Percentiles rank a stretch among this genome's conserved stretches.
Evolutionary conservation across 2,888 invertebrate genomes (phyloP).

Genomic region (Capitulum mitella): DNA sequence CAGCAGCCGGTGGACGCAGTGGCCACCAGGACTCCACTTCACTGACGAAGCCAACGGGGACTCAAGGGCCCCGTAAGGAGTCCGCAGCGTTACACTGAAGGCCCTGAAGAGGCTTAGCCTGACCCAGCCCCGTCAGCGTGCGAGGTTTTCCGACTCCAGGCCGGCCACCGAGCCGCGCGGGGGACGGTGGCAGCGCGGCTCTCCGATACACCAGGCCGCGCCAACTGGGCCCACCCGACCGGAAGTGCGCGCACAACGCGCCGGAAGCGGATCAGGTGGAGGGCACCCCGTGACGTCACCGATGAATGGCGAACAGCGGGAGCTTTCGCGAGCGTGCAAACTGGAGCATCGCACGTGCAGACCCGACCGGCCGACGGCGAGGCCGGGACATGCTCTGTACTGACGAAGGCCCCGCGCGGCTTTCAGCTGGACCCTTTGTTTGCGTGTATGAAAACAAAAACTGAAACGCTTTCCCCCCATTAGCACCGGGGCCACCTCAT

Average conservation of each 20-base stretch:
- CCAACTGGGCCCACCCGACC: background rate
- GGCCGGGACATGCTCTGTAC: background rate
- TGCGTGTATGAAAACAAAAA: background rate
- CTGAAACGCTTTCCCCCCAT: conserved; percentile 2
- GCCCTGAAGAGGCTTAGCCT: too few species aligned
- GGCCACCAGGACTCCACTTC: too few species aligned
- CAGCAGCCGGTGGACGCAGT: too few species aligned
- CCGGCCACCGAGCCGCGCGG: too few species aligned
- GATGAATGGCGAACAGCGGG: background rate
- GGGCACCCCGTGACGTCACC: background rate
- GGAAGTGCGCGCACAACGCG: background rate
- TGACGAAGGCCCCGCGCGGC: background rate
- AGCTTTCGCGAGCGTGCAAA: too few species aligned
- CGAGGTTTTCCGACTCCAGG: too few species aligned
- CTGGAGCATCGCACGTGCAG: too few species aligned
- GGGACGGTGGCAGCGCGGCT: background rate
- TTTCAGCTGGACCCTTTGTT: background rate
- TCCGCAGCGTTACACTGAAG: too few species aligned
- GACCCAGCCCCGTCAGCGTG: too few species aligned
- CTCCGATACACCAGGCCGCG: background rate
- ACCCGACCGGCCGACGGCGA: background rate
- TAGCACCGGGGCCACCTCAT: background rate
- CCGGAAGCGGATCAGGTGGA: background rate
- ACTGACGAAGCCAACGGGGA: too few species aligned
- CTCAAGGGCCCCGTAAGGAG: too few species aligned